A percentile compares a stretch with the other conserved stretches of the same genome.
These are phyloP conservation scores for Neopelma chrysocephalum DNA, from an alignment of 2,797 vertebrate species.

Conservation along the genomic window DNA sequence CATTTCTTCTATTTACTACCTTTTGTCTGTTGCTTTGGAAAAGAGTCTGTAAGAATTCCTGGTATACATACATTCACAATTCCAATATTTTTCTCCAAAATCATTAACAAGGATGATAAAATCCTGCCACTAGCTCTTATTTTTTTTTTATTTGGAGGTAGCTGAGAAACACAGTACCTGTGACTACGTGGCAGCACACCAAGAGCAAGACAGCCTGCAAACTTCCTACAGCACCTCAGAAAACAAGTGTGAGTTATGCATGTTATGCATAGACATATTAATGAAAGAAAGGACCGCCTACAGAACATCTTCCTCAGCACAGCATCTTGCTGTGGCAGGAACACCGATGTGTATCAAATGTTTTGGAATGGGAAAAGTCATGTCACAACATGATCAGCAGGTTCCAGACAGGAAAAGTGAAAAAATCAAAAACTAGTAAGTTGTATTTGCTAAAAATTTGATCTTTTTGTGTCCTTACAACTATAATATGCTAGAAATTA, in stretches of 20 bases:
- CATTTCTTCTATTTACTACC: not conserved
- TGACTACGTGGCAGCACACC: not conserved
- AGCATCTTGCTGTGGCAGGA: not conserved
- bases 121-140: not conserved
- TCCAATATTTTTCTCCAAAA: not conserved
- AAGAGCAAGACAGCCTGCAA: not conserved
- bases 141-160: not conserved
- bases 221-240: not conserved
- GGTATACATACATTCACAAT: not conserved
- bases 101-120: not conserved
- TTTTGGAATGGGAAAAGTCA: not conserved
- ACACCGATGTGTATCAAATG: not conserved
- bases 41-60: not conserved
- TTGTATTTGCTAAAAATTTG: not conserved
- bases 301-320: not conserved
- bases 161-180: not conserved
- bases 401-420: not conserved
- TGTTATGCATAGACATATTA: not conserved
- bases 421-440: fast-evolving
- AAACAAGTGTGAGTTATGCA: not conserved
- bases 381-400: not conserved
- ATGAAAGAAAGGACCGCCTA: not conserved
- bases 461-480: not conserved
- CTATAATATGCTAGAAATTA: not conserved
- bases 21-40: not conserved